Evolutionary conservation across 2,888 invertebrate genomes (phyloP), one percentile per base, ranked within the genome.

Genomic region (Sylvicola fuscatus): DNA sequence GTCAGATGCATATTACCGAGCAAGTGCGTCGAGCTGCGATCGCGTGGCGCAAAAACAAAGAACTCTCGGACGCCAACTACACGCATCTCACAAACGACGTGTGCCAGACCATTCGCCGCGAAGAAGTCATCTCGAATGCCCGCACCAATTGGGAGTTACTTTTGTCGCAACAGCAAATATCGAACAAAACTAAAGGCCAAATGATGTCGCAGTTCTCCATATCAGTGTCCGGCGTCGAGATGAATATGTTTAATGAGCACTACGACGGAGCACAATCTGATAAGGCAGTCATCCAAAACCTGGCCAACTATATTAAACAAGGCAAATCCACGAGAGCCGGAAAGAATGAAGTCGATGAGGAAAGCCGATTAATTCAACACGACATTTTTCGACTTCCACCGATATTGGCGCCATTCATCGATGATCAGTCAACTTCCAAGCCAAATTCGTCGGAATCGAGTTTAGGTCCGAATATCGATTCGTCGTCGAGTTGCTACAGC

Each of bases 111-210:
- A 74, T 73, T 27, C 65, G 74, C 1, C 63, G 82, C n/a, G 82
- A 83, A 52, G 80, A 83, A 54, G 74, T 82, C 3, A 84, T 84
- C 42, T 76, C 80, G 29, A 83, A 83, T 49, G 83, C 83, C 2
- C 68, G 81, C 42, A 81, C 80, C n/a, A 84, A 82, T 50, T 84
- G 83, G 83, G 82, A 84, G 52, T 56, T 82, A 34, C 56, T 82
- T 11, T 64, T 81, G 39, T 72, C 78, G 3, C 75, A 72, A 58
- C 59, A 59, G 36, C 33, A 13, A 37, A 21, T 21, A 21, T 21
- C 21, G 5, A 21, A 8, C 21, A 21, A 21, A 21, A 21, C 5
- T 21, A 21, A 21, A 21, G 11, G n/a, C n/a, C 29, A 29, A 4
- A 10, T 10, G 6, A 29, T 13, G 29, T 29, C 29, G 11, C n/a